Percentiles rank a stretch among this genome's conserved stretches.
These are phyloP conservation scores for Bombus pascuorum DNA, from an alignment of 1,140 invertebrate species.

Conservation along the genomic window DNA sequence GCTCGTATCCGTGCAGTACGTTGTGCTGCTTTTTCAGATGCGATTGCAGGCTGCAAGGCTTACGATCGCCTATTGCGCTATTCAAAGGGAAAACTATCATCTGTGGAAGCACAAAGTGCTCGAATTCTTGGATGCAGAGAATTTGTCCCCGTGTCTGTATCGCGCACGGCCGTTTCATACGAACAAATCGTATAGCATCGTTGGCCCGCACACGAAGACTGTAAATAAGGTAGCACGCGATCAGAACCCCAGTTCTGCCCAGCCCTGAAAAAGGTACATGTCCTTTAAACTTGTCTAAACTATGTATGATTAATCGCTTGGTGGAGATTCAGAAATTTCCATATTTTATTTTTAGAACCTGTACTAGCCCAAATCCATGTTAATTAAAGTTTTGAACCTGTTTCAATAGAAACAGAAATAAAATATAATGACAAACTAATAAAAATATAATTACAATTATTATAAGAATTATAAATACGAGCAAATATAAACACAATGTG, in stretches of 20 bases:
- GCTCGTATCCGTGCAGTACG: conserved; percentile 91
- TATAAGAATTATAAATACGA: too few species aligned
- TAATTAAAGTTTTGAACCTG: background rate
- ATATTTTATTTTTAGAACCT: background rate
- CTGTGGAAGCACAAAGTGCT: conserved; percentile 91
- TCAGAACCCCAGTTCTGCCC: conserved; percentile 93
- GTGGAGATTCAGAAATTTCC: background rate
- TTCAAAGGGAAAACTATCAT: conserved; percentile 88
- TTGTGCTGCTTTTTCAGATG: conserved; percentile 89
- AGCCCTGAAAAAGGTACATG: conserved; percentile 83
- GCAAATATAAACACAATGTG: accelerated
- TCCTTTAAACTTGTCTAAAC: background rate
- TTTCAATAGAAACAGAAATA: background rate
- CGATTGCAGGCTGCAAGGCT: conserved; percentile 87
- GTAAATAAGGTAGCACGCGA: conserved; percentile 93
- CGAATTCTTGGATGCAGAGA: conserved; percentile 91
- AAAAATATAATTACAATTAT: too few species aligned
- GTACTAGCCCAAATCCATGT: background rate
- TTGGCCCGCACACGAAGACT: conserved; percentile 89
- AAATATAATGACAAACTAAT: background rate
- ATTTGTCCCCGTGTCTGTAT: conserved; percentile 93
- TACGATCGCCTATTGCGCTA: conserved; percentile 81
- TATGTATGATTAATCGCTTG: background rate
- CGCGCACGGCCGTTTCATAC: conserved; percentile 89
- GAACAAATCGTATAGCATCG: conserved; percentile 92